Base-by-base conservation (phyloP, 2,888 invertebrate genomes). In the Catocala sponsa region DNA sequence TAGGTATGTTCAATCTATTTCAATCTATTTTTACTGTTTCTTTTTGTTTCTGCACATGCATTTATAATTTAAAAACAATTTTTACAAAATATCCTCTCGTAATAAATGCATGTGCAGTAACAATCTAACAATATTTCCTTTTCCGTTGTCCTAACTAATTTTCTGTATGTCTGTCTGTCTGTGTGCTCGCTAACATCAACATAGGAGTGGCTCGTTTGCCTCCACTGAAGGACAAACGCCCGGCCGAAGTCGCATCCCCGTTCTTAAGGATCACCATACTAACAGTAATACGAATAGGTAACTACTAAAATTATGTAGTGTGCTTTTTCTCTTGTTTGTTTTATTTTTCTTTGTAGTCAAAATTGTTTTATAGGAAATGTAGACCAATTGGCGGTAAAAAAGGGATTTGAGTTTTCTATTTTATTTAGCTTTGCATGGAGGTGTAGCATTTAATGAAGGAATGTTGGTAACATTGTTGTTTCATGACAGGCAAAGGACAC, bases 401-500 rank as follows among this genome's bases (percentile, higher is more conserved):
- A 11, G 59, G 70, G 70, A 62, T 68, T 70, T 59, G 50, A 59
- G 48, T 70, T 50, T 56, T 64, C 6, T 38, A 43, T 65, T 63
- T 63, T 63, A 10, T 65, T 64, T 71, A 70, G 68, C 70, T 80
- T 84, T 81, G 84, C 76, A 74, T 75, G n/a, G n/a, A n/a, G n/a
- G 80, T 63, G 63, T 41, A 41, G 15, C 15, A 2, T 51, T 50
- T 33, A 35, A 43, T 46, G 9, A 62, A 56, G 56, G 38, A 53
- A 53, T 41, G 49, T 41, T 74, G 53, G 63, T 82, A 72, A 77
- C 58, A 5, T 42, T 44, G 48, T 25, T 50, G 15, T 73, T 59
- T 67, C 68, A 72, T 64, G 59, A 70, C 88, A 97, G 97, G 92
- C 96, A 97, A 88, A 95, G 97, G 85, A 97, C 97, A 73, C 97